Evolutionary conservation across 2,888 invertebrate species (phyloP), one percentile per base, ranked within the genome.

Genomic region (Tuberolachnus salignus): DNA sequence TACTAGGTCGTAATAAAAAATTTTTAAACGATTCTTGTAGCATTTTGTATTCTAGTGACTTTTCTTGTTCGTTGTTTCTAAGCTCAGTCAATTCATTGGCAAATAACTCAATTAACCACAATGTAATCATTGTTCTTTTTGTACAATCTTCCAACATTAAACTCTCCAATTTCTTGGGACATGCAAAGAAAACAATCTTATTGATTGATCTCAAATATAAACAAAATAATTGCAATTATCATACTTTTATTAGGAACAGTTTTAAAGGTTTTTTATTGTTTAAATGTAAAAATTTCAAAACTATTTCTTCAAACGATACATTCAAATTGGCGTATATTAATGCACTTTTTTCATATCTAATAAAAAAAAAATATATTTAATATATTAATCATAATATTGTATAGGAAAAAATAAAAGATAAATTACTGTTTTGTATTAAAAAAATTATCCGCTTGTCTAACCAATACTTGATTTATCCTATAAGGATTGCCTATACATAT

Each of bases 31-130:
- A 91, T 74, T 89, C 89, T 84, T 94, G 93, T 1, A 92, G 85
- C 63, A 88, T 88, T 23, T 86, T 85, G 83, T 91, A 92, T 57
- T 88, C 86, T 1, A 64, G 75, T n/a, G 84, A 83, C 19, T 83
- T 84, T 57, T 83, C 83, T 70, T 84, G 83, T 0, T 85, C 85
- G 80, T 84, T 83, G 81, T 86, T 86, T 66, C 83, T 81, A 66
- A 94, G 87, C 63, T 90, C 87, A n/a, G 95, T 95, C 80, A 98
- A 88, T 86, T 96, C 93, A 75, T 93, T 94, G 82, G 98, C 88
- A 85, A 93, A 97, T 46, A 99, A 87, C 86, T 99, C 98, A 0
- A 95, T 90, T 83, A 98, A 89, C 98, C 98, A 99, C 75, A 97
- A 90, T 0, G 97, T 93, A 53, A 99, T 88, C 90, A 97, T 94